These are phyloP conservation scores for Crocuta crocuta DNA, from an alignment of 2,113 vertebrate genomes.

Conservation along the genomic window DNA sequence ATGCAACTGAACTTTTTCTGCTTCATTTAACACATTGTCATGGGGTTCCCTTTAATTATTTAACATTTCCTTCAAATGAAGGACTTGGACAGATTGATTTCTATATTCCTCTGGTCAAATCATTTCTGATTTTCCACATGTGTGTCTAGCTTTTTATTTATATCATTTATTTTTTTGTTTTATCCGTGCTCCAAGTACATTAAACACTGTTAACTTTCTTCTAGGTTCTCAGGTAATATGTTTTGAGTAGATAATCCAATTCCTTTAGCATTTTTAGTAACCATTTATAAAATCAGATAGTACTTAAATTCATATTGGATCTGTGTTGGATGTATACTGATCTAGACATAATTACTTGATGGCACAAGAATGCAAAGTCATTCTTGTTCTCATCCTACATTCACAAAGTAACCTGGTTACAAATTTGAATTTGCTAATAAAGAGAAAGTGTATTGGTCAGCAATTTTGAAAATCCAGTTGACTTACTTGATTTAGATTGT, in stretches of 20 bases:
- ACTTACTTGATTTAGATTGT: neutral
- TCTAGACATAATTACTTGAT: neutral
- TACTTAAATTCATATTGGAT: neutral
- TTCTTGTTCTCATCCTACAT: neutral
- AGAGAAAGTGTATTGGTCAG: neutral
- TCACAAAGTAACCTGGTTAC: neutral
- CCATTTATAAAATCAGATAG: neutral
- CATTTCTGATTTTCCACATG: neutral
- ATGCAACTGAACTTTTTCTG: neutral
- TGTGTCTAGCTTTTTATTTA: neutral
- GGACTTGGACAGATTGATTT: neutral
- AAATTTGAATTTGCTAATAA: neutral
- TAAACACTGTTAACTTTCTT: neutral
- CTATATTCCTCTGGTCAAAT: neutral
- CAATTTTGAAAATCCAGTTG: neutral
- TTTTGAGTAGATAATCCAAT: neutral
- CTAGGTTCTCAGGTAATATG: neutral
- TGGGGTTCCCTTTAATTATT: neutral
- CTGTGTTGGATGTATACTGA: neutral
- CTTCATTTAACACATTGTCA: neutral
- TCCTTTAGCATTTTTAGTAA: neutral
- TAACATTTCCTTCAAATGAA: neutral
- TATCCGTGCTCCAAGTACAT: neutral
- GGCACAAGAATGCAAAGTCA: neutral
- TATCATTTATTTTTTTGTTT: neutral